These are phyloP conservation scores for Pseudococcus viburni DNA, from an alignment of 2,888 invertebrate genomes.

Conservation along the genomic window DNA sequence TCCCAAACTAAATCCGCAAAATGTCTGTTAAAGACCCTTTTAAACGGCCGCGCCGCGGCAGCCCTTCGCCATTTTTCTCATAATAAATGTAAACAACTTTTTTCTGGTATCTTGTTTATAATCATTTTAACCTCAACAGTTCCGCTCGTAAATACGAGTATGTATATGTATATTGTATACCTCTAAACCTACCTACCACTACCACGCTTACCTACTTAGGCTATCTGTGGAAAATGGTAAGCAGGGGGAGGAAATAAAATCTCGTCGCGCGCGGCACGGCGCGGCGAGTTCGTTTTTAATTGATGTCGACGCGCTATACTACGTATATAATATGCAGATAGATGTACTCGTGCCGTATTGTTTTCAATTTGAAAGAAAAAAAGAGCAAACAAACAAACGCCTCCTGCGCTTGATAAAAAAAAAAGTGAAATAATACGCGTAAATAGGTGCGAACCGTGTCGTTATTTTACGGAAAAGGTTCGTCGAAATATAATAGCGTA, in stretches of 20 bases:
- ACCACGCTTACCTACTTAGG: not conserved
- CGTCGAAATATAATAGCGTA: not conserved
- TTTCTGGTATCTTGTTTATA: conserved; percentile 36
- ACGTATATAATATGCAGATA: not conserved
- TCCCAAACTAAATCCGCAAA: conserved; percentile 44
- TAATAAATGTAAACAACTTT: conserved; percentile 49
- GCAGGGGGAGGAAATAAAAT: not conserved
- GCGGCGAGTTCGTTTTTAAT: not conserved
- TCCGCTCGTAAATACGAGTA: not conserved
- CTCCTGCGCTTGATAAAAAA: not conserved
- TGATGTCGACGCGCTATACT: not conserved
- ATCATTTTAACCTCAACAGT: conserved; percentile 24
- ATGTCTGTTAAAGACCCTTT: conserved; percentile 47
- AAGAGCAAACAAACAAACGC: not conserved
- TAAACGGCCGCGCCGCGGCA: conserved; percentile 4
- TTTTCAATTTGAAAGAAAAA: not conserved
- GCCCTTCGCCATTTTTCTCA: conserved; percentile 24
- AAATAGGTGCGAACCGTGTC: not conserved
- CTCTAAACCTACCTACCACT: too few relatives aligned
- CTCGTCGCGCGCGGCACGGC: too few relatives aligned
- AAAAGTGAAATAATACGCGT: not conserved
- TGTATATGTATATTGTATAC: not conserved
- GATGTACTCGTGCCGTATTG: not conserved
- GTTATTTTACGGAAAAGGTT: not conserved
- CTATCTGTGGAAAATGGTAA: not conserved